These are phyloP conservation scores for Leptinotarsa defecta DNA, from an alignment of 1,140 invertebrate species.

Conservation along the genomic window DNA sequence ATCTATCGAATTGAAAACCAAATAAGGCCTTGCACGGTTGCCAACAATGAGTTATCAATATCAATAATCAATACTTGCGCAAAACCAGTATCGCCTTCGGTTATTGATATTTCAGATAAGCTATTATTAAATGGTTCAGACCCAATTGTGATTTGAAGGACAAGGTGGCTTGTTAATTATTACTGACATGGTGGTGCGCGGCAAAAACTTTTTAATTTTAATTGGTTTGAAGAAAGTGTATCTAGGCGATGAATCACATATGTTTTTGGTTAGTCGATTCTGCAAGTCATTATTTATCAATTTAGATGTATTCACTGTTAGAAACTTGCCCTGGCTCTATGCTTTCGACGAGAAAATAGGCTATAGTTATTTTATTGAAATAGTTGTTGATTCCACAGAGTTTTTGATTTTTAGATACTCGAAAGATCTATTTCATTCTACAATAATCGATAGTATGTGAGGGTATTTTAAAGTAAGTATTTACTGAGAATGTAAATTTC, in stretches of 20 bases:
- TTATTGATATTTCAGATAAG: neutral
- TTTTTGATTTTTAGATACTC: no score
- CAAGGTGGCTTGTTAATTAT: neutral
- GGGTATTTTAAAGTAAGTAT: no score
- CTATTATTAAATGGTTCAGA: constrained; percentile 3
- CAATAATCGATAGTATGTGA: no score
- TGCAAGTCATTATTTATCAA: neutral
- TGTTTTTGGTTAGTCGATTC: neutral
- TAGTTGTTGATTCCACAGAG: no score
- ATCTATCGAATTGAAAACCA: neutral
- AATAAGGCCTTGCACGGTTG: neutral
- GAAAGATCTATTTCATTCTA: no score
- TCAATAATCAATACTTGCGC: constrained; percentile 10
- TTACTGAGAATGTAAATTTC: no score
- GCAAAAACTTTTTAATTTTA: neutral
- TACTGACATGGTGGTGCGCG: neutral
- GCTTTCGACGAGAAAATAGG: no score
- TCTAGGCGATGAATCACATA: neutral
- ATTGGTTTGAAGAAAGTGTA: neutral
- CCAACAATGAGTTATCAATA: constrained; percentile 18
- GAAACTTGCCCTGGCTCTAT: no score
- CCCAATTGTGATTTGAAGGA: neutral
- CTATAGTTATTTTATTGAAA: no score
- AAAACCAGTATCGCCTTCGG: neutral
- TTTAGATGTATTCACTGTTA: neutral